phyloP scores from a whole-genome alignment of 1,140 invertebrate genomes.

The Oreohelix idahoensis region DNA sequence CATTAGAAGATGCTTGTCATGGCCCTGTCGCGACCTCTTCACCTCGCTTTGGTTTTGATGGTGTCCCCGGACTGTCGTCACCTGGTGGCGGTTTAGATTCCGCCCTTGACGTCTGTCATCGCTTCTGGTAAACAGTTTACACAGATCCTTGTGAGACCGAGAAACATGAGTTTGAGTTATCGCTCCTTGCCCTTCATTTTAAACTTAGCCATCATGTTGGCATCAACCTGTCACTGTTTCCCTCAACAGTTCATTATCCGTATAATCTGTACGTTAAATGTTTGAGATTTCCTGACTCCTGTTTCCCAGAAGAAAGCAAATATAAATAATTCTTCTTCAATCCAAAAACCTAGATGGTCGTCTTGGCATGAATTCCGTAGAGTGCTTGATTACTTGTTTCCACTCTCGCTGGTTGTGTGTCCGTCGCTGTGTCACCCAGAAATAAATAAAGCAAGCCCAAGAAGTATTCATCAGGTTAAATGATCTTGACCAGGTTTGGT shows the following conservation, averaged over 20 bases:
- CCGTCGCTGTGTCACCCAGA: too few species aligned
- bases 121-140: slow-evolving; percentile 15
- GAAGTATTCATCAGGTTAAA: too few species aligned
- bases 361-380: too few species aligned
- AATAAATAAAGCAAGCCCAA: too few species aligned
- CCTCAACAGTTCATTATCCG: neutral
- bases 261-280: neutral
- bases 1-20: slow-evolving; percentile 4
- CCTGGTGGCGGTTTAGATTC: slow-evolving; percentile 24
- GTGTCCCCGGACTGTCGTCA: slow-evolving; percentile 26
- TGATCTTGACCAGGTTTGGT: too few species aligned
- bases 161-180: slow-evolving; percentile 2
- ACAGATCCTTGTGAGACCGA: neutral
- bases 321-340: neutral
- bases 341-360: neutral
- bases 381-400: neutral
- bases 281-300: neutral
- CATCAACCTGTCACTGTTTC: neutral
- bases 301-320: neutral
- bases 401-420: neutral
- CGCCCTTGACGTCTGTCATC: slow-evolving; percentile 1
- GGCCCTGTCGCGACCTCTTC: neutral
- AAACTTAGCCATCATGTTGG: neutral
- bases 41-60: slow-evolving; percentile 13
- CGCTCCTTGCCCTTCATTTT: neutral